Evolutionary conservation across 2,888 invertebrate species (phyloP).

Genomic region (Micoletzkya japonica): DNA sequence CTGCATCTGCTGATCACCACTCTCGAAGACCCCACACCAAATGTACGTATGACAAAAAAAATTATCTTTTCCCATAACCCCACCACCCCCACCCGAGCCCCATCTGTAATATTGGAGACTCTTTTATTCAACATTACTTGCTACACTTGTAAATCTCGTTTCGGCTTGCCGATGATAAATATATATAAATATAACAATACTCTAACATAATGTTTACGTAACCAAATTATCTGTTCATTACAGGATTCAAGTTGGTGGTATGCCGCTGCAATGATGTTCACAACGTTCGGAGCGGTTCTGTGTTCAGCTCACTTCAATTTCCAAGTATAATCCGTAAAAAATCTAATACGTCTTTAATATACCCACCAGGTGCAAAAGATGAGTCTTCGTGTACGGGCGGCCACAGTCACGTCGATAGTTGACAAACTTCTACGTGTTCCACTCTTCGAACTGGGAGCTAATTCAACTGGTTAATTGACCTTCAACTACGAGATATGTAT

Average conservation of each 20-base stretch:
- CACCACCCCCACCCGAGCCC: no score
- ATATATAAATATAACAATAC: not conserved
- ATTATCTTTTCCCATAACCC: no score
- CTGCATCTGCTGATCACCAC: constrained; percentile 77
- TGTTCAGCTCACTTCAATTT: constrained; percentile 82
- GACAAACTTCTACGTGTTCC: constrained; percentile 65
- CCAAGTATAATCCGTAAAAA: not conserved
- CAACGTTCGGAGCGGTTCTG: constrained; percentile 76
- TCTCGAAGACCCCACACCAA: constrained; percentile 19
- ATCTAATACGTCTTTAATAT: constrained; percentile 26
- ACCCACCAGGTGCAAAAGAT: constrained; percentile 68
- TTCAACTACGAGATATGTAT: not conserved
- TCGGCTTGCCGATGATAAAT: no score
- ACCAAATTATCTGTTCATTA: not conserved
- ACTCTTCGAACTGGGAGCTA: constrained; percentile 29
- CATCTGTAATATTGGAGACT: no score
- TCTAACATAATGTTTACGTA: not conserved
- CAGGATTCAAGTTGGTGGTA: constrained; percentile 65
- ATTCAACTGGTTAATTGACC: constrained; percentile 28
- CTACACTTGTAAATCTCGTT: no score
- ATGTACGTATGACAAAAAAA: constrained; percentile 11
- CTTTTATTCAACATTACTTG: no score
- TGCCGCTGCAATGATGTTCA: constrained; percentile 74
- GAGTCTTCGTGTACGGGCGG: constrained; percentile 82
- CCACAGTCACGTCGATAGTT: constrained; percentile 82